phyloP scores from a whole-genome alignment of 2,888 invertebrate species.

The Epistrophe eligans region DNA sequence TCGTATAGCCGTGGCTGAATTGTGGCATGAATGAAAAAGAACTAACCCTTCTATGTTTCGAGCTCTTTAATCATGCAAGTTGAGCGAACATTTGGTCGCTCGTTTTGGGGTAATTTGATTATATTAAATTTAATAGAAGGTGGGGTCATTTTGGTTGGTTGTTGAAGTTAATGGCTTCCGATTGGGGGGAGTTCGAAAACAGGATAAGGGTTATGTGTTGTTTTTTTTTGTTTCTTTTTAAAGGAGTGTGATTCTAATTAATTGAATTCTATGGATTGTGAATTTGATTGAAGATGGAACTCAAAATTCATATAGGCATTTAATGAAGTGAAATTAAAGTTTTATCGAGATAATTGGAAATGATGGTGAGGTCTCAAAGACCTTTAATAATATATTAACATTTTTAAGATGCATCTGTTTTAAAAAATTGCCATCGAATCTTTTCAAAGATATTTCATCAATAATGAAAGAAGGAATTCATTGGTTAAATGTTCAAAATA shows the following conservation, averaged over 20 bases:
- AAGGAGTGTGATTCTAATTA: constrained; percentile 39
- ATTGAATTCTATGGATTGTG: background rate
- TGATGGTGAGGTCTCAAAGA: no score
- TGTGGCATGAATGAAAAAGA: constrained; percentile 15
- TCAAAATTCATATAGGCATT: background rate
- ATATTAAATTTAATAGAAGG: constrained; percentile 59
- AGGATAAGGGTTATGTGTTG: constrained; percentile 23
- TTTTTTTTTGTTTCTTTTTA: background rate
- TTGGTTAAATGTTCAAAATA: no score
- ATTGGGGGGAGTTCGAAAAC: constrained; percentile 47
- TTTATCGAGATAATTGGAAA: no score
- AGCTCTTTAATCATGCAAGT: constrained; percentile 67
- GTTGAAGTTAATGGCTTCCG: constrained; percentile 64
- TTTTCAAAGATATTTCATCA: no score
- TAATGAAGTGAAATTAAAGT: no score
- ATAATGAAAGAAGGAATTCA: no score
- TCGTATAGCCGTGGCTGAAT: background rate
- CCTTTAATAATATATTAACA: no score
- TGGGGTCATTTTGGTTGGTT: constrained; percentile 40
- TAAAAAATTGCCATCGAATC: no score
- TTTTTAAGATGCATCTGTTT: no score
- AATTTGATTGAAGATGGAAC: background rate
- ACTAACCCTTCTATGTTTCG: constrained; percentile 62
- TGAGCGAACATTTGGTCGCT: constrained; percentile 34
- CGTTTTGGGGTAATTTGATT: constrained; percentile 69